Conservation (phyloP, 2,888 invertebrate genomes). For the Petrolisthes manimaculis region DNA sequence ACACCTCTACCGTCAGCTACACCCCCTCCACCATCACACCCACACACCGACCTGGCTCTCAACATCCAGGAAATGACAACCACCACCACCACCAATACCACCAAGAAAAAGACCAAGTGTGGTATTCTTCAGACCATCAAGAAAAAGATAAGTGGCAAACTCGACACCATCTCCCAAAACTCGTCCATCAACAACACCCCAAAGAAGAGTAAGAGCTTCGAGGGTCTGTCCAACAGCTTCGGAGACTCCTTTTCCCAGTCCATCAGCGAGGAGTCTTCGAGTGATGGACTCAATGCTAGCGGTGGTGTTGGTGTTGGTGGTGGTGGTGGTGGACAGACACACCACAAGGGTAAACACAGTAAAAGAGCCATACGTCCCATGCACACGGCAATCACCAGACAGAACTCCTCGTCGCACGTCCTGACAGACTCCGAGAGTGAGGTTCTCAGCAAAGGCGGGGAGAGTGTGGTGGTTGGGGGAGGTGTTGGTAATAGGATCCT, state of each 20-base stretch:
- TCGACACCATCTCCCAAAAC: constrained; percentile 33
- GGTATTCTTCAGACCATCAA: constrained; percentile 53
- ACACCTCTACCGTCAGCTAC: constrained; percentile 20
- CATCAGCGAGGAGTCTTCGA: constrained; percentile 54
- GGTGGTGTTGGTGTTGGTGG: constrained; percentile 19
- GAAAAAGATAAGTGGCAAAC: constrained; percentile 53
- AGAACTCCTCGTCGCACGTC: constrained; percentile 47
- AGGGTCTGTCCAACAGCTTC: constrained; percentile 54
- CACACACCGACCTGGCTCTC: not conserved
- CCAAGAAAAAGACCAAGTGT: constrained; percentile 43
- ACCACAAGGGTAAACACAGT: constrained; percentile 46
- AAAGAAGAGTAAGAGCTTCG: constrained; percentile 52
- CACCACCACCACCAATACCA: too few species aligned
- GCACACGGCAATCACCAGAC: constrained; percentile 39
- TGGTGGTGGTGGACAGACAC: too few species aligned
- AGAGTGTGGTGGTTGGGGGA: constrained; percentile 3
- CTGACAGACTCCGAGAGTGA: constrained; percentile 46
- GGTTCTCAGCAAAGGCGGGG: not conserved
- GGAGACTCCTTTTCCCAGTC: constrained; percentile 55
- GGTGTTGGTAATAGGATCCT: not conserved
- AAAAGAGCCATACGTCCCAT: constrained; percentile 50
- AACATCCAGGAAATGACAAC: constrained; percentile 16
- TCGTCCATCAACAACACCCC: constrained; percentile 27
- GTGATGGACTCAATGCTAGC: constrained; percentile 49
- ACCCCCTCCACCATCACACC: not conserved